A percentile compares a stretch with the other conserved stretches of the same genome.
Conservation (phyloP, 2,888 invertebrate species). For the Cactoblastis cactorum region DNA sequence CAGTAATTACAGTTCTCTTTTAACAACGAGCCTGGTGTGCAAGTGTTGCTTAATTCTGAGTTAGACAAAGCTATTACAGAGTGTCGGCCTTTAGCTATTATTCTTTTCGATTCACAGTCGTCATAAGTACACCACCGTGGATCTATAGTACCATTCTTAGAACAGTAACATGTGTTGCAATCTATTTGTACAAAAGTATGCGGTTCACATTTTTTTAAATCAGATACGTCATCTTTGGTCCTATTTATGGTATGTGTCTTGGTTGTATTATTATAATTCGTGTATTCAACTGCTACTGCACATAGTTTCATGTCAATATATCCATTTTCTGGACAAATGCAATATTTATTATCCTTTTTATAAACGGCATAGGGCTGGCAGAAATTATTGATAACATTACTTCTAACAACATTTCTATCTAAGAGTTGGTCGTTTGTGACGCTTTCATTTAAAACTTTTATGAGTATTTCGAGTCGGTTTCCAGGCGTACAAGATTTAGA, state of each 20-base stretch:
- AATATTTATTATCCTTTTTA: slow-evolving; percentile 45
- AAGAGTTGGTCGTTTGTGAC: slow-evolving; percentile 29
- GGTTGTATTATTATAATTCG: not conserved
- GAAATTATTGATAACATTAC: slow-evolving; percentile 23
- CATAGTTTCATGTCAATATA: slow-evolving; percentile 44
- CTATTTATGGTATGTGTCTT: slow-evolving; percentile 18
- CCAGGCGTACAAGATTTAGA: slow-evolving; percentile 48
- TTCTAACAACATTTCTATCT: slow-evolving; percentile 36
- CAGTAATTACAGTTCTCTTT: slow-evolving; percentile 49
- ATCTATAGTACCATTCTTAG: slow-evolving; percentile 55
- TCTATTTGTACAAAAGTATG: slow-evolving; percentile 59
- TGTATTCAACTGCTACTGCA: slow-evolving; percentile 31
- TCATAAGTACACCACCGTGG: slow-evolving; percentile 68
- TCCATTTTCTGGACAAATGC: slow-evolving; percentile 54
- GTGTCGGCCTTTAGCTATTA: slow-evolving; percentile 38
- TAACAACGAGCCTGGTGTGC: slow-evolving; percentile 53
- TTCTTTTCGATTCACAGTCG: slow-evolving; percentile 53
- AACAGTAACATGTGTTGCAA: slow-evolving; percentile 68
- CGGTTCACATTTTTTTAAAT: slow-evolving; percentile 42
- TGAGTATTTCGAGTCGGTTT: slow-evolving; percentile 50
- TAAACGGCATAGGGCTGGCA: slow-evolving; percentile 53
- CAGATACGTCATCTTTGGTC: not conserved
- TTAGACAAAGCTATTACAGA: slow-evolving; percentile 12
- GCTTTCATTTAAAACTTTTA: slow-evolving; percentile 42
- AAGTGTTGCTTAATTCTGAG: slow-evolving; percentile 29